Evolutionary conservation across 1,140 invertebrate genomes (phyloP).

Genomic region (Lerema accius): DNA sequence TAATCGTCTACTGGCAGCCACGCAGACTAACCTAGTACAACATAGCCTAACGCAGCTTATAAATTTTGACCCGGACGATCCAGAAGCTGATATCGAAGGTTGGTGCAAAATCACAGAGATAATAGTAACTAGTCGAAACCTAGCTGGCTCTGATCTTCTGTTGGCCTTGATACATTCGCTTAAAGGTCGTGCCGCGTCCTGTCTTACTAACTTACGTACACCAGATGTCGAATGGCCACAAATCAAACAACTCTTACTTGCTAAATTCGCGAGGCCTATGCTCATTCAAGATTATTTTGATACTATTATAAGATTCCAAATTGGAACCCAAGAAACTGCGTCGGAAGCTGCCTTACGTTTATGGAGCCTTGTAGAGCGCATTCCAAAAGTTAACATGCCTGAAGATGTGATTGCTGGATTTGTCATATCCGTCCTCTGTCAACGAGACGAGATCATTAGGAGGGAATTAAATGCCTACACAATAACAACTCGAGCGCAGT

Average conservation of each 20-base stretch:
- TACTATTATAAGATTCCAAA: slow-evolving; percentile 37
- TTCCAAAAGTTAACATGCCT: slow-evolving; percentile 34
- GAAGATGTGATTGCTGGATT: slow-evolving; percentile 40
- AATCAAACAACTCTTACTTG: slow-evolving; percentile 38
- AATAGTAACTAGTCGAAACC: slow-evolving; percentile 23
- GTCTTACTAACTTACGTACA: slow-evolving; percentile 33
- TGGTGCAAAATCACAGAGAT: slow-evolving; percentile 39
- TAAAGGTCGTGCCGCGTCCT: slow-evolving; percentile 36
- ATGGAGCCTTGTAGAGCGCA: slow-evolving; percentile 41
- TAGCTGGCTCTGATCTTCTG: slow-evolving; percentile 32
- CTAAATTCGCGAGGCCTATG: slow-evolving; percentile 41
- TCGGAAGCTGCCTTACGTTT: slow-evolving; percentile 36
- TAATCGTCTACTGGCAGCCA: not conserved
- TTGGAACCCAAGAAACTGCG: slow-evolving; percentile 34
- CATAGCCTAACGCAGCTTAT: slow-evolving; percentile 12
- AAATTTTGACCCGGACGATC: slow-evolving; percentile 37
- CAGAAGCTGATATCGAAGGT: slow-evolving; percentile 35
- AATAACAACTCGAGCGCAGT: slow-evolving; percentile 29
- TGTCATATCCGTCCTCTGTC: slow-evolving; percentile 36
- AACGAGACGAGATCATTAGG: slow-evolving; percentile 28
- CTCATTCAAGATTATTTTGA: slow-evolving; percentile 48
- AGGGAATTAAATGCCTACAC: slow-evolving; percentile 38
- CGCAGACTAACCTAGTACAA: not conserved
- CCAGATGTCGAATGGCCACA: slow-evolving; percentile 27
- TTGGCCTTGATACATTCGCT: slow-evolving; percentile 36